phyloP scores from a whole-genome alignment of 2,797 vertebrate genomes.

The Trematomus bernacchii region DNA sequence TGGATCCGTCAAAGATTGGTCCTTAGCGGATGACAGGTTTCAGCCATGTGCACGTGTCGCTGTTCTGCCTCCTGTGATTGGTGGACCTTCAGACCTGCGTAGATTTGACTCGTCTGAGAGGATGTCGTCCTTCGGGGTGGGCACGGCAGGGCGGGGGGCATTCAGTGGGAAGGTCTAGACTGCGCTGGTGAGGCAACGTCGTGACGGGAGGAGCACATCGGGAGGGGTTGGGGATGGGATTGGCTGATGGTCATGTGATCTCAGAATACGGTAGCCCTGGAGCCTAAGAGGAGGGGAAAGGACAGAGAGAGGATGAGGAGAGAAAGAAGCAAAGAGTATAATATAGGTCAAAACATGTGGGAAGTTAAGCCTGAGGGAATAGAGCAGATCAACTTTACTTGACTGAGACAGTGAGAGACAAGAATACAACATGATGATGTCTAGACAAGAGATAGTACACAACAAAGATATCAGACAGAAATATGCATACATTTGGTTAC shows the following conservation, averaged over 20 bases:
- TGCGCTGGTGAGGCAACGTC: constrained; percentile 90
- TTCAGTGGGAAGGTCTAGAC: constrained; percentile 84
- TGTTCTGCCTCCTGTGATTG: constrained; percentile 46
- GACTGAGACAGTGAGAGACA: constrained; percentile 19
- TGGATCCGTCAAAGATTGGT: constrained; percentile 38
- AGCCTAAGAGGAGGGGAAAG: constrained; percentile 78
- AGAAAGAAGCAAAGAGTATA: constrained; percentile 1
- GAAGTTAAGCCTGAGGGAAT: constrained; percentile 7
- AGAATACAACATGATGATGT: constrained; percentile 25
- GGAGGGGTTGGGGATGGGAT: constrained; percentile 87
- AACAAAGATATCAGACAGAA: constrained; percentile 20
- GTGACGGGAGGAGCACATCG: constrained; percentile 90
- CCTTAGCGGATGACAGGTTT: constrained; percentile 31
- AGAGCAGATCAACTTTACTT: constrained; percentile 5
- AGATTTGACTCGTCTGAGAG: constrained; percentile 82
- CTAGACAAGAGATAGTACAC: constrained; percentile 1
- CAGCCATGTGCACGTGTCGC: constrained; percentile 13
- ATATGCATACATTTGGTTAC: constrained; percentile 5
- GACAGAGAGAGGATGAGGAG: constrained; percentile 4
- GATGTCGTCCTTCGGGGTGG: constrained; percentile 74
- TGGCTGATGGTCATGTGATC: constrained; percentile 94
- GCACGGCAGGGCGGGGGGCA: constrained; percentile 73
- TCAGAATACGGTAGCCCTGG: constrained; percentile 90
- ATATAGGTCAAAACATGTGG: constrained; percentile 1
- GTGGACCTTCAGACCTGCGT: constrained; percentile 84